Base-by-base conservation (phyloP, 2,113 vertebrate species). In the Lampris megalopsis region DNA sequence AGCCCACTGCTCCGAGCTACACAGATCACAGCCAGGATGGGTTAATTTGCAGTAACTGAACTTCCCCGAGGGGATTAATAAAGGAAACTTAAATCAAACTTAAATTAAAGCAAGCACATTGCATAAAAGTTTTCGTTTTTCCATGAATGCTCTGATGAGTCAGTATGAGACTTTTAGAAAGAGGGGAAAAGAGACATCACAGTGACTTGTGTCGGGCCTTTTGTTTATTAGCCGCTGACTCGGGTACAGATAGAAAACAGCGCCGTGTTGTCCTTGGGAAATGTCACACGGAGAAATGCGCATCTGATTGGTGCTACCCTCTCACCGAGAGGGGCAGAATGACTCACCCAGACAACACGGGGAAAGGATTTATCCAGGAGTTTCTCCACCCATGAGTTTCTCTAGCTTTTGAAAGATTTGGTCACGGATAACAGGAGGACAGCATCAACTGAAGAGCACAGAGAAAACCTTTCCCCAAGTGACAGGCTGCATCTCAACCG, bases 281-380 rank as follows among this genome's bases (percentile, higher is more conserved):
- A 80, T 83, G 89, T 80, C 81, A 54, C 48, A 9, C 60, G 53
- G 36, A 59, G 71, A 86, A 81, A 77, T 82, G 6, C 73, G 57
- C 83, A 80, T 79, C 63, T 73, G 60, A 83, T 64, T 76, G 62
- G 57, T 68, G 85, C 82, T 71, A 59, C 75, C 49, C 64, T 80
- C 75, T 62, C 48, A 1, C 76, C 52, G 79, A 63, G 8, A 68
- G 67, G 65, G 13, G 60, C 76, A 6, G 45, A 75, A 42, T 13
- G 7, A 54, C 75, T 82, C 73, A 68, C 62, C 63, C n/a, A 80
- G 56, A 81, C 83, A 83, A 10, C 47, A 36, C 70, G 63, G 60
- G 35, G 83, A 84, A 75, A 64, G 82, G 76, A 89, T 85, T 83
- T 83, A 84, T 82, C 83, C 47, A 58, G 72, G 72, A 67, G 73